Evolutionary conservation across 2,113 vertebrate genomes (phyloP), one percentile per base, ranked within the genome.

Genomic region (Corydoras maculifer): DNA sequence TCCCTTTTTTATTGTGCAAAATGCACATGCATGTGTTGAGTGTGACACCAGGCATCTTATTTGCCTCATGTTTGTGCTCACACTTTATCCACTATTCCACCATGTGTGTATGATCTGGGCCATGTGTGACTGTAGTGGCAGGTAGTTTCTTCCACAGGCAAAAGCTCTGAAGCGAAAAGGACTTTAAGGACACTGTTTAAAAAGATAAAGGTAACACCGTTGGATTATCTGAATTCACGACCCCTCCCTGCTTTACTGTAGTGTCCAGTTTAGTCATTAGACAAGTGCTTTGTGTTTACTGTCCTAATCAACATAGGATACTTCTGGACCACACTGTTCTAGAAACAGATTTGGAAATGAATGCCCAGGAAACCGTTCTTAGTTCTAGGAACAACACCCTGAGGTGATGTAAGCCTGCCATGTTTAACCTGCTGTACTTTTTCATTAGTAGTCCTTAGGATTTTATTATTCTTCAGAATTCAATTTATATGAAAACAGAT

Each of bases 171-270:
- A 86, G 86, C 90, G 87, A 91, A 91, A 90, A 88, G 89, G 86
- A 88, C 89, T 79, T 89, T 91, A 89, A 89, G 90, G 88, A 90
- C 86, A 82, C 86, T 91, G 77, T 87, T 91, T 89, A 91, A 88
- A 90, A 91, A 89, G 81, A 88, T 89, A 82, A 91, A 91, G 90
- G 90, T 91, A 91, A 90, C 73, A 79, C 35, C 35, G 53, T n/a
- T 43, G 51, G 35, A 60, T 69, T 43, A 13, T 5, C 64, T 55
- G 62, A 9, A 53, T 13, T 61, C 31, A 53, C 48, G 48, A 64
- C n/a, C 51, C 25, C 59, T 48, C 60, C 55, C 54, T 62, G 25
- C 66, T 13, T 65, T 9, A 30, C n/a, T 64, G 35, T 32, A 13
- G n/a, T 25, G n/a, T 67, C 50, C 55, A 11, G 55, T 10, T 13